These are phyloP conservation scores for Cercocebus atys DNA, from an alignment of 2,113 vertebrate species.

Conservation along the genomic window DNA sequence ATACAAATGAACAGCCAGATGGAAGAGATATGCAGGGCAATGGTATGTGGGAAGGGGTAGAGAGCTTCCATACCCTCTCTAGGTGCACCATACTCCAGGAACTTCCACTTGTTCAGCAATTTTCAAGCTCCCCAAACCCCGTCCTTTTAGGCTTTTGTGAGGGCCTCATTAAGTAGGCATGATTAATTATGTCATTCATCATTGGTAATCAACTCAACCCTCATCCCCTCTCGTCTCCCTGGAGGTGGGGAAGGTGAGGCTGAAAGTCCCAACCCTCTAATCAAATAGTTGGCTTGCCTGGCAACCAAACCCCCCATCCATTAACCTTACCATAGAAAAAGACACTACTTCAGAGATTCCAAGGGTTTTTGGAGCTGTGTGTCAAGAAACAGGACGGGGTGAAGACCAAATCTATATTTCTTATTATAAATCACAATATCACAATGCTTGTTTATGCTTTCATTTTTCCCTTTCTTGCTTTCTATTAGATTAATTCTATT, in stretches of 20 bases:
- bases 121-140: not conserved
- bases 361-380: not conserved
- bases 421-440: not conserved
- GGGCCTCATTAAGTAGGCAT: not conserved
- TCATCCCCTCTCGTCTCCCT: not conserved
- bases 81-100: not conserved
- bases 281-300: not conserved
- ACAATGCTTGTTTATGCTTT: not conserved
- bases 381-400: not conserved
- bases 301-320: not conserved
- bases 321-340: not conserved
- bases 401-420: not conserved
- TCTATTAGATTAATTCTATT: not conserved
- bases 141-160: not conserved
- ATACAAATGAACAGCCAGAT: not conserved
- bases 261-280: not conserved
- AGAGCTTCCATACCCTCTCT: not conserved
- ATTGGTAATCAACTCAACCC: not conserved
- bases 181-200: not conserved
- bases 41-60: not conserved
- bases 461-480: not conserved
- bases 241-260: not conserved
- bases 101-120: not conserved
- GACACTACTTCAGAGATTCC: not conserved
- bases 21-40: too few species aligned